Percentiles rank a stretch among this genome's conserved stretches.
These are phyloP conservation scores for Nothobranchius kuhntae DNA, from an alignment of 2,113 vertebrate genomes.

Conservation along the genomic window DNA sequence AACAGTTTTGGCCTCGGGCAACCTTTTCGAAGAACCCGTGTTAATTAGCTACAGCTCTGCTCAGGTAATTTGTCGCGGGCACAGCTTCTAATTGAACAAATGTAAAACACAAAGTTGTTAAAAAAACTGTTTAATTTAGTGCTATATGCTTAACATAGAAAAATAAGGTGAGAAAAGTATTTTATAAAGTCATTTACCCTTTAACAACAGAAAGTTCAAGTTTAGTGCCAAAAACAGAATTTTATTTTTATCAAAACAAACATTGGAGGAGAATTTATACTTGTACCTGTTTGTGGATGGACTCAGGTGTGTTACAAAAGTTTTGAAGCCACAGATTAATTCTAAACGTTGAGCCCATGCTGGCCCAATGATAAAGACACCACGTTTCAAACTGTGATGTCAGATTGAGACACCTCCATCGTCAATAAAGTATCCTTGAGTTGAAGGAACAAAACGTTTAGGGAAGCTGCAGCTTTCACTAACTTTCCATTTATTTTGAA, in stretches of 20 bases:
- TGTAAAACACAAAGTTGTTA: neutral
- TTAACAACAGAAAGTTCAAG: neutral
- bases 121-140: neutral
- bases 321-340: neutral
- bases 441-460: slow-evolving; percentile 8
- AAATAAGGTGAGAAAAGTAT: neutral
- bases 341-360: neutral
- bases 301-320: neutral
- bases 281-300: neutral
- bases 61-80: neutral
- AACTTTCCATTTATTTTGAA: neutral
- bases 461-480: neutral
- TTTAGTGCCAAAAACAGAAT: neutral
- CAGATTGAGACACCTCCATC: slow-evolving; percentile 15
- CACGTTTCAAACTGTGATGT: slow-evolving; percentile 14
- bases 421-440: slow-evolving; percentile 25
- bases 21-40: neutral
- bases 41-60: neutral
- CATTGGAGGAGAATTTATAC: too few relatives aligned
- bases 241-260: neutral
- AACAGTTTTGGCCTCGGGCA: neutral
- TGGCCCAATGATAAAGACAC: neutral
- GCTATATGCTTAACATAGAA: neutral
- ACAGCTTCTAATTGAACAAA: neutral
- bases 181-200: neutral